Evolutionary conservation across 2,797 vertebrate species (phyloP), one percentile per base, ranked within the genome.

Genomic region (Falco biarmicus): DNA sequence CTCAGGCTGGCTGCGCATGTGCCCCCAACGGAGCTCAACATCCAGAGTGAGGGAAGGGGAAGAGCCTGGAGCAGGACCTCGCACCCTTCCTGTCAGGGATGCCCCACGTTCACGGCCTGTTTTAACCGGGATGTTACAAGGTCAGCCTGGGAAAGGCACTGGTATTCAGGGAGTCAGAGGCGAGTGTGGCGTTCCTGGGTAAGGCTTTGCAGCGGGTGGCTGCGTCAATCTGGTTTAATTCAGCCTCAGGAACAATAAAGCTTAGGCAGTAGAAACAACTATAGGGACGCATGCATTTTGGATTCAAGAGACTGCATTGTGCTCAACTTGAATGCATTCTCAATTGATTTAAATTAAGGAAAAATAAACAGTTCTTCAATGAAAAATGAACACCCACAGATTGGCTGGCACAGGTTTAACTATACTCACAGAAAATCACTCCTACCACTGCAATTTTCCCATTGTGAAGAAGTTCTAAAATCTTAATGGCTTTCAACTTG

Each of bases 291-390:
- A 28, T 6, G 51, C 8, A 1, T 56, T 84, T 32, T 43, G 39
- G 41, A 57, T 84, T 89, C 84, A 50, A 87, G 48, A 24, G 41
- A 53, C n/a, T 50, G 43, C 41, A 13, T 74, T 90, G 53, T 60
- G 15, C 65, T 89, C 68, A 60, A 59, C 43, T 5, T 50, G 60
- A 93, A 87, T 47, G 54, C 14, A 13, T 73, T 88, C 68, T 76
- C 18, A 2, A 88, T 61, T 79, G 88, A 82, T 92, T 96, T 86
- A 87, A 89, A 73, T 69, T 60, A 93, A 78, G 43, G 65, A 48
- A 70, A 90, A 96, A 93, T 70, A 88, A 96, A 90, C 74, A 66
- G 48, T 66, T 93, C 66, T 90, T 82, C 80, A 90, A 95, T 53
- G 77, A 91, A 90, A 95, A 87, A 90, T 18, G 56, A 90, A 80